Base-by-base conservation (phyloP, 1,140 invertebrate species). In the Heliconius himera region DNA sequence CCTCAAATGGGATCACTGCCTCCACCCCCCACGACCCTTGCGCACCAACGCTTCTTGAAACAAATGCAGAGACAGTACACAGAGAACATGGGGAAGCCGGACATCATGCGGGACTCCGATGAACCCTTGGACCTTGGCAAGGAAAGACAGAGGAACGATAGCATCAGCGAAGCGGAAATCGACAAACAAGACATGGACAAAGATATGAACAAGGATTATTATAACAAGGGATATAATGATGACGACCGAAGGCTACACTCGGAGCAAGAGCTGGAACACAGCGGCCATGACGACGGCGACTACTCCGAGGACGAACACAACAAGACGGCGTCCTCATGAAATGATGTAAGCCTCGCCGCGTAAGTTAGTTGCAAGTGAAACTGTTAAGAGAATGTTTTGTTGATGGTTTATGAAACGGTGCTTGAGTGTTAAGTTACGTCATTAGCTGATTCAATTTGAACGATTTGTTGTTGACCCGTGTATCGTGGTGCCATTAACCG, bases 31-130 rank as follows among this genome's bases (percentile, higher is more conserved):
- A 91, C 91, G n/a, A 91, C 92, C 41, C 87, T 94, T 1, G 90
- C 91, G 1, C 95, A 96, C 83, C 95, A 96, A 79, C 95, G 95
- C 82, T 96, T 95, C 86, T 84, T 96, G 73, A 95, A 96, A 82
- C 95, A 96, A 86, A 96, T 96, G 95, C 95, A 96, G 85, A 92
- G 95, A 54, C 95, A 96, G 80, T 95, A 95, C 86, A 89, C 89
- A 8, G 93, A 95, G 41, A 87, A 81, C 75, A 90, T 91, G 89
- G 82, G 85, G 77, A 94, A 93, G 75, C 88, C 93, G 0, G 93
- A 93, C 85, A 94, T 94, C 83, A 88, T 88, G 89, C 87, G 94
- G 20, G 91, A 94, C 80, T 81, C 87, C 29, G 94, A 95, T 70
- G 92, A 95, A 78, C 93, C 91, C 1, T 83, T 95, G 38, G 93